Base-by-base conservation (phyloP, 2,888 invertebrate genomes). In the Auanema freiburgensis region DNA sequence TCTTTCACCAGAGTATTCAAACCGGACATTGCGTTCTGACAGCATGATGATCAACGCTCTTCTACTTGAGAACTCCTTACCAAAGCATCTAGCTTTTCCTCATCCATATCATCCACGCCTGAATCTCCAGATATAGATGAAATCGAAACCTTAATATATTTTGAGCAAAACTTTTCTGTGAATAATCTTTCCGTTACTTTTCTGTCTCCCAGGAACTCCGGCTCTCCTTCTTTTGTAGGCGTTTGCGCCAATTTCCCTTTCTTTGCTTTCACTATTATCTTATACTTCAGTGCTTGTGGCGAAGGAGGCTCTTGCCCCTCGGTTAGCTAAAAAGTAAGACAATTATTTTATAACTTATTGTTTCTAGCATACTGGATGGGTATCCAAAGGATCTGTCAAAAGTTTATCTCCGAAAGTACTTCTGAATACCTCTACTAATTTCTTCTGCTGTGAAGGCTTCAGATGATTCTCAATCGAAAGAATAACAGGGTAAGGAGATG, bases 381-480 rank as follows among this genome's bases (percentile, higher is more conserved):
- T 72, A 5, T 63, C 54, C 24, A 81, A 59, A 0, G 79, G 72
- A 8, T 67, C 67, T 0, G 67, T 65, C 16, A 79, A 67, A 6
- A 81, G 60, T 10, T 68, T 55, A 8, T 81, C 80, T 0, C 79
- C 79, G 61, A 81, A 81, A 21, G 74, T 65, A 18, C 62, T 60
- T 24, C 59, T 67, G 54, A 79, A 79, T 18, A 69, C 66, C 40
- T 74, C 67, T 10, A 79, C 75, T 74, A 79, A 77, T 56, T 67
- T 67, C 57, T 73, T 63, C 59, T 81, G 81, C 52, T 81, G 81
- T 3, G 53, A 53, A 4, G 71, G 43, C 8, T 69, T 93, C 88
- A 98, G 97, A 86, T 98, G 97, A 88, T 98, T 98, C 87, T 98
- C 98, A 84, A 98, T 97, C 21, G 97, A 98, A 58, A 98, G 87